Evolutionary conservation across 2,888 invertebrate species (phyloP).

Genomic region (Nomada ruficornis): DNA sequence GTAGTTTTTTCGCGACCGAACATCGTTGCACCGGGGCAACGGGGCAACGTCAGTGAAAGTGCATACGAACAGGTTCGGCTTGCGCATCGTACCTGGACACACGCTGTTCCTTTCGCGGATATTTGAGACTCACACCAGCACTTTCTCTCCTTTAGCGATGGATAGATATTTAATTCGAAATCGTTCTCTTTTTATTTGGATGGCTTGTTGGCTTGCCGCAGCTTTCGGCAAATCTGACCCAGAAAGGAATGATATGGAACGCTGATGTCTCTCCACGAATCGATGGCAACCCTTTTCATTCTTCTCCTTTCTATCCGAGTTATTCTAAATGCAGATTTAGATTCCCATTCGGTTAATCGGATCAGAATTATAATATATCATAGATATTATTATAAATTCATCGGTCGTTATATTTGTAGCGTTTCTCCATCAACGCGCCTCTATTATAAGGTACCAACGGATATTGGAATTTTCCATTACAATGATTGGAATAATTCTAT

Average conservation of each 20-base stretch:
- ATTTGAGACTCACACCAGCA: slow-evolving; percentile 42
- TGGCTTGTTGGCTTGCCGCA: neutral
- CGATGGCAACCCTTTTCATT: neutral
- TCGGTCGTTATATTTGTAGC: neutral
- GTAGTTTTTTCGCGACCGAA: slow-evolving; percentile 20
- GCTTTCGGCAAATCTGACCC: slow-evolving; percentile 3
- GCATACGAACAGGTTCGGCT: slow-evolving; percentile 42
- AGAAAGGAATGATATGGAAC: neutral
- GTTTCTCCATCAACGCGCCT: neutral
- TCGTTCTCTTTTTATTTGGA: slow-evolving; percentile 21
- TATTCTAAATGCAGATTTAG: neutral
- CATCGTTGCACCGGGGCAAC: slow-evolving; percentile 21
- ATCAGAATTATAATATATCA: neutral
- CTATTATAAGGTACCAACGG: neutral
- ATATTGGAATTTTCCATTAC: neutral
- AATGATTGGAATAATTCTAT: slow-evolving; percentile 12
- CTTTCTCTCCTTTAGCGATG: slow-evolving; percentile 59
- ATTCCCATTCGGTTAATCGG: too few species aligned
- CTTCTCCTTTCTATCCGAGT: neutral
- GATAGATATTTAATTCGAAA: slow-evolving; percentile 38
- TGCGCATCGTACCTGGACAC: slow-evolving; percentile 30
- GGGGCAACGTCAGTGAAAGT: slow-evolving; percentile 62
- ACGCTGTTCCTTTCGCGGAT: slow-evolving; percentile 52
- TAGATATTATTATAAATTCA: neutral
- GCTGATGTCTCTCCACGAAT: neutral